A percentile compares a stretch with the other conserved stretches of the same genome.
phyloP scores from a whole-genome alignment of 2,797 vertebrate species.

The Siniperca scherzeri region DNA sequence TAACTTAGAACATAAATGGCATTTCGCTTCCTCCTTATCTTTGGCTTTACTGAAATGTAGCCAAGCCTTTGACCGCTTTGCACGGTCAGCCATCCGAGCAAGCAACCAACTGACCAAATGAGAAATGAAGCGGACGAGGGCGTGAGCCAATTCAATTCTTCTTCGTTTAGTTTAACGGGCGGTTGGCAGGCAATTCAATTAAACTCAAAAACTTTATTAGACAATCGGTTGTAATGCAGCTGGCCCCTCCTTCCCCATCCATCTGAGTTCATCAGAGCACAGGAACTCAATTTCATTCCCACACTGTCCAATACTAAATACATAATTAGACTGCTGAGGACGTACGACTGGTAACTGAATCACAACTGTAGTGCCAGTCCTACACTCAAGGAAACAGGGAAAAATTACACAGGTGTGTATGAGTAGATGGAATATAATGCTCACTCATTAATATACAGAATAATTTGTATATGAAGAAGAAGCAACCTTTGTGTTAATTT shows the following conservation, averaged over 20 bases:
- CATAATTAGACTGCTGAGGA: slow-evolving; percentile 29
- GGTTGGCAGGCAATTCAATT: too few relatives aligned
- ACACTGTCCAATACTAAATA: slow-evolving; percentile 24
- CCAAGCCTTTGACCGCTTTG: too few relatives aligned
- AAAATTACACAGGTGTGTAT: neutral
- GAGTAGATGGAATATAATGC: neutral
- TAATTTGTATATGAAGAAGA: neutral
- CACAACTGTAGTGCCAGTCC: neutral
- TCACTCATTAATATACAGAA: neutral
- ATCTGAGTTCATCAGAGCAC: slow-evolving; percentile 39
- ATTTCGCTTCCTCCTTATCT: too few relatives aligned
- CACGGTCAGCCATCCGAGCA: too few relatives aligned
- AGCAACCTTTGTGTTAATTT: neutral
- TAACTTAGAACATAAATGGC: too few relatives aligned
- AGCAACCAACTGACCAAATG: too few relatives aligned
- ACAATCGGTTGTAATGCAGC: slow-evolving; percentile 17
- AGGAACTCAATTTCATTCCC: slow-evolving; percentile 36
- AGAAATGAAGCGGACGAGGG: too few relatives aligned
- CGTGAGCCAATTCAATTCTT: too few relatives aligned
- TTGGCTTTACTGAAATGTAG: too few relatives aligned
- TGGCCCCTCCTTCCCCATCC: slow-evolving; percentile 1
- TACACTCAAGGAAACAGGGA: neutral
- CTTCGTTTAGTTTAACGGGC: too few relatives aligned
- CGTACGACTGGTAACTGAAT: slow-evolving; percentile 30
- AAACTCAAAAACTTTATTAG: too few relatives aligned